These are phyloP conservation scores for Fissipunctia ypsillon DNA, from an alignment of 2,888 invertebrate genomes.

Conservation along the genomic window DNA sequence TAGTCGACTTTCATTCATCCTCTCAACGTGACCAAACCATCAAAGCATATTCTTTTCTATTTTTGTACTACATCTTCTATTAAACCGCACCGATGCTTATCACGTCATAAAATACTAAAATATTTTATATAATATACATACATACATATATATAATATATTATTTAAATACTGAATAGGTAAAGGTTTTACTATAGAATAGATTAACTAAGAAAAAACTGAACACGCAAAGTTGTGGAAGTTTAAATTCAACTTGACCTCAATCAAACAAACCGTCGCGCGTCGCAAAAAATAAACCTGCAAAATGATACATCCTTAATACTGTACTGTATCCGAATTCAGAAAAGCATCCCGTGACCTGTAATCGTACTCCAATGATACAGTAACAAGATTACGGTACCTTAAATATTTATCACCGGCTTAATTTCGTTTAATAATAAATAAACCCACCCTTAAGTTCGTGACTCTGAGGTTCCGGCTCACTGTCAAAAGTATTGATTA, in stretches of 20 bases:
- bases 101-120: too few relatives aligned
- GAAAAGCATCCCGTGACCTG: conserved; percentile 48
- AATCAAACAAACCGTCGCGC: not conserved
- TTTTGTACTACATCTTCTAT: too few relatives aligned
- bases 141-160: too few relatives aligned
- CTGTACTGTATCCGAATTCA: conserved; percentile 2
- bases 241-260: conserved; percentile 6
- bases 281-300: conserved; percentile 22
- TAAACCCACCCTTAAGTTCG: conserved; percentile 77
- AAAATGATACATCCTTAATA: conserved; percentile 8
- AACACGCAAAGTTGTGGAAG: not conserved
- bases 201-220: not conserved
- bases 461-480: conserved; percentile 61
- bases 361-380: conserved; percentile 75
- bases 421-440: conserved; percentile 75
- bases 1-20: too few relatives aligned
- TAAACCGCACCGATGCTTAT: too few relatives aligned
- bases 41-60: too few relatives aligned
- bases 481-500: conserved; percentile 73
- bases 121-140: too few relatives aligned
- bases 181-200: too few relatives aligned
- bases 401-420: conserved; percentile 80
- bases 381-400: conserved; percentile 83
- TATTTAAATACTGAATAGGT: too few relatives aligned
- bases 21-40: too few relatives aligned